Conservation (phyloP, 2,888 invertebrate species). For the Platycheirus rosarum region DNA sequence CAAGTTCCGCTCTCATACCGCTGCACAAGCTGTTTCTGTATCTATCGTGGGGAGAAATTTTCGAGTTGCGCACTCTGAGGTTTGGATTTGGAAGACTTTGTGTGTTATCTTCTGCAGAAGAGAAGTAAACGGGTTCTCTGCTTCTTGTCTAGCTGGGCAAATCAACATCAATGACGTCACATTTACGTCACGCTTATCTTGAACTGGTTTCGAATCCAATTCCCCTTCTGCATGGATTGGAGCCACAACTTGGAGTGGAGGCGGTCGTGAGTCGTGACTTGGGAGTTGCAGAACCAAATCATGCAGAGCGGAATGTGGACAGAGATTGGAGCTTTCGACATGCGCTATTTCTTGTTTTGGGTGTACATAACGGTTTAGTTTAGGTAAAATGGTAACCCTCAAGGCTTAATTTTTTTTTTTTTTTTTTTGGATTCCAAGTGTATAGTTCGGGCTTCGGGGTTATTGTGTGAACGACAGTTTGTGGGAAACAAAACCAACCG, state of each 20-base stretch:
- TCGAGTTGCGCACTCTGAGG: slow-evolving; percentile 59
- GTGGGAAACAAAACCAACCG: slow-evolving; percentile 28
- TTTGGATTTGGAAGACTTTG: slow-evolving; percentile 19
- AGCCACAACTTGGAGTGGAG: slow-evolving; percentile 9
- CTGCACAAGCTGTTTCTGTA: slow-evolving; percentile 36
- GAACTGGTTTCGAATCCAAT: slow-evolving; percentile 44
- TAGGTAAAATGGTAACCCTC: slow-evolving; percentile 14
- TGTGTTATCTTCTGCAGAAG: slow-evolving; percentile 4
- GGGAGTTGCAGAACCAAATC: slow-evolving; percentile 41
- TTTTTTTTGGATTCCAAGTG: slow-evolving; percentile 22
- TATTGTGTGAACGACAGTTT: slow-evolving; percentile 40
- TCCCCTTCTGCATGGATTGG: slow-evolving; percentile 14
- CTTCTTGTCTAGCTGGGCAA: not conserved
- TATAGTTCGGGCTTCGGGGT: slow-evolving; percentile 33
- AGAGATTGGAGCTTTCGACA: slow-evolving; percentile 58
- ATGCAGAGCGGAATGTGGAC: slow-evolving; percentile 56
- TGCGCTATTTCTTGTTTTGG: slow-evolving; percentile 58
- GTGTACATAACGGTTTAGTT: slow-evolving; percentile 6
- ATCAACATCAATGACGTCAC: slow-evolving; percentile 63
- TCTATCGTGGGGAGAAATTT: slow-evolving; percentile 40
- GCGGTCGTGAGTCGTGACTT: slow-evolving; percentile 48
- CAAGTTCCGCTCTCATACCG: slow-evolving; percentile 49
- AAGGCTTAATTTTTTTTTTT: slow-evolving; percentile 25
- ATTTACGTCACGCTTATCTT: slow-evolving; percentile 52
- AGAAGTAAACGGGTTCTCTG: slow-evolving; percentile 39